Conservation (phyloP, 1,140 invertebrate genomes). For the Andrena cerasifolii region DNA sequence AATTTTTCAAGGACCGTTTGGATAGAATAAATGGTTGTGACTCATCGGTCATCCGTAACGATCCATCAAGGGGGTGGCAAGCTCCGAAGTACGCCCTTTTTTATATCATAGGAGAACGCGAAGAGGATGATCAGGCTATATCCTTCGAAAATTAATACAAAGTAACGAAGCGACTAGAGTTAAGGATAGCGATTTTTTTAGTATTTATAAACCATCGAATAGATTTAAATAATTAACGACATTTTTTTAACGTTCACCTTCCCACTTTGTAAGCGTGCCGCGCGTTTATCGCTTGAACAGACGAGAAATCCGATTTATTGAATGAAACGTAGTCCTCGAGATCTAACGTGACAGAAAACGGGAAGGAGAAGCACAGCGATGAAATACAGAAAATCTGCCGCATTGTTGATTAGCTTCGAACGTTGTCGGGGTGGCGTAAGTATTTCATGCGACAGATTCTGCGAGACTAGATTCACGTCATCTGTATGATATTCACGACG, state of each 20-base stretch:
- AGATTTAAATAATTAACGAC: conserved; percentile 44
- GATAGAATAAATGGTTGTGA: neutral
- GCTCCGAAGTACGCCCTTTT: neutral
- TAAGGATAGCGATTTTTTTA: conserved; percentile 55
- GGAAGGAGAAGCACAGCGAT: neutral
- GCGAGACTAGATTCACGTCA: conserved; percentile 37
- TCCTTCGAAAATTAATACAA: conserved; percentile 27
- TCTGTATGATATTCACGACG: conserved; percentile 47
- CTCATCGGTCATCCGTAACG: neutral
- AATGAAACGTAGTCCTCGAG: neutral
- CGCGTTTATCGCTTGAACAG: conserved; percentile 22
- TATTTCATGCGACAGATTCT: conserved; percentile 21
- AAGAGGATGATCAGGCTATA: neutral
- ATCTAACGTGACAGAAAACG: neutral
- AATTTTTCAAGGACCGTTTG: neutral
- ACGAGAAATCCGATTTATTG: conserved; percentile 13
- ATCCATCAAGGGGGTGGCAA: neutral
- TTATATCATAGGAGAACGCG: neutral
- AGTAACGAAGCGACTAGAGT: conserved; percentile 44
- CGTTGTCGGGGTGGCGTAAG: neutral
- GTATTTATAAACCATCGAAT: conserved; percentile 56
- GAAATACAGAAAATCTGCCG: neutral
- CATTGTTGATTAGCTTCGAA: conserved; percentile 10
- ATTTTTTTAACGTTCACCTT: conserved; percentile 57
- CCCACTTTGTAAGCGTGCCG: conserved; percentile 25